These are phyloP conservation scores for Stomorhina lunata DNA, from an alignment of 2,888 invertebrate genomes.

Conservation along the genomic window DNA sequence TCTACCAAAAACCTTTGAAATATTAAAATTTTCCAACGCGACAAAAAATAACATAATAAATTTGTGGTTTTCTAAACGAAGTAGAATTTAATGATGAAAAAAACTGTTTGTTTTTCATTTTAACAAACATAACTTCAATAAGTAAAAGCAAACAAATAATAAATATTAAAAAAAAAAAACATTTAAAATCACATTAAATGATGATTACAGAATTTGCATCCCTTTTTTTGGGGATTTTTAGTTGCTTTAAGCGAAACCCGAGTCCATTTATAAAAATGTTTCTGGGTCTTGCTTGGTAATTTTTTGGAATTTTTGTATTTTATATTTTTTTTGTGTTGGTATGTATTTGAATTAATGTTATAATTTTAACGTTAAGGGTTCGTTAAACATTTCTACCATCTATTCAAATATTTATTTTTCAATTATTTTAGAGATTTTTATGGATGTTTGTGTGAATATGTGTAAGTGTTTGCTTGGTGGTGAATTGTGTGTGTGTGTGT, in stretches of 20 bases:
- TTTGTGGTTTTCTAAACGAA: too few species aligned
- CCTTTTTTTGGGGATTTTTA: background rate
- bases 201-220: background rate
- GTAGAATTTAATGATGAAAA: too few species aligned
- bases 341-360: constrained; percentile 20
- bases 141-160: too few species aligned
- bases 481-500: background rate
- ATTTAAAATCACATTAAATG: constrained; percentile 6
- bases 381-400: constrained; percentile 56
- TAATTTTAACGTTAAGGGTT: constrained; percentile 57
- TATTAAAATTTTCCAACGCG: too few species aligned
- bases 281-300: background rate
- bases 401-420: constrained; percentile 60
- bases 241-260: background rate
- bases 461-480: background rate
- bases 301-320: background rate
- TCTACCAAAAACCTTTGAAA: too few species aligned
- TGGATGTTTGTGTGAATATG: background rate
- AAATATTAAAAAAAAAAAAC: background rate
- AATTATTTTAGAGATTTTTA: constrained; percentile 52
- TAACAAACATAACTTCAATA: background rate
- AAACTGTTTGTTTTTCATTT: background rate
- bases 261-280: background rate
- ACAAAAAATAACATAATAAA: too few species aligned
- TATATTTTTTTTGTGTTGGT: background rate